Evolutionary conservation across 2,888 invertebrate species (phyloP), one percentile per base, ranked within the genome.

Genomic region (Pachydiplax longipennis): DNA sequence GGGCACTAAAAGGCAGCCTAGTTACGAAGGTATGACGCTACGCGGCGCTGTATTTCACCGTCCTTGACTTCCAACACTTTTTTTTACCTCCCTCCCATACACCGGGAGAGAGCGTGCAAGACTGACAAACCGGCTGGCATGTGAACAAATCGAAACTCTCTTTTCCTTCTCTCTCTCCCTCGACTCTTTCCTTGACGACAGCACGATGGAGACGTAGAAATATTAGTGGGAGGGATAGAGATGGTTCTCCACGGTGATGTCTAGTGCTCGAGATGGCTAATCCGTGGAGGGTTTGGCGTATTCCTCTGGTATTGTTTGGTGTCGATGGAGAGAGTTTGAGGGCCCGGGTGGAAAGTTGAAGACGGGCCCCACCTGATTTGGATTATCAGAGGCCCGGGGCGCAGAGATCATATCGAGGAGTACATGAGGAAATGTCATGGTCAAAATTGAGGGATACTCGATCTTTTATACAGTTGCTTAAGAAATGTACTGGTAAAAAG

Each of bases 1-100:
- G 87, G 87, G 87, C 53, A 87, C 87, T 87, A 87, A 61, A 87
- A 87, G 87, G 35, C 37, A 65, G 61, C 87, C 35, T 61, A 61
- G 87, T 87, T 87, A 87, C 87, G 8, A 61, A 87, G 87, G 87
- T 87, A 87, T 87, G 87, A 87, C 87, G 87, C 87, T 58, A 87
- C 65, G 87, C 61, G 87, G 87, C 87, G 87, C 87, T 87, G 87
- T 61, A 87, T 87, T 58, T 65, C 58, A 87, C 87, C 65, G 87
- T 87, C 87, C 87, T 87, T 87, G 87, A 87, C 87, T 87, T 83
- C 58, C 87, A 61, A 58, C 87, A 58, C 61, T 31, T 61, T 37
- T 31, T 40, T 35, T n/a, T 10, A 37, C 61, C 3, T 58, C 58
- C 58, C 58, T 61, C 35, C 22, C 58, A n/a, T 61, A 35, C 61